Evolutionary conservation across 1,140 invertebrate genomes (phyloP).

Genomic region (Orchestia grillus): DNA sequence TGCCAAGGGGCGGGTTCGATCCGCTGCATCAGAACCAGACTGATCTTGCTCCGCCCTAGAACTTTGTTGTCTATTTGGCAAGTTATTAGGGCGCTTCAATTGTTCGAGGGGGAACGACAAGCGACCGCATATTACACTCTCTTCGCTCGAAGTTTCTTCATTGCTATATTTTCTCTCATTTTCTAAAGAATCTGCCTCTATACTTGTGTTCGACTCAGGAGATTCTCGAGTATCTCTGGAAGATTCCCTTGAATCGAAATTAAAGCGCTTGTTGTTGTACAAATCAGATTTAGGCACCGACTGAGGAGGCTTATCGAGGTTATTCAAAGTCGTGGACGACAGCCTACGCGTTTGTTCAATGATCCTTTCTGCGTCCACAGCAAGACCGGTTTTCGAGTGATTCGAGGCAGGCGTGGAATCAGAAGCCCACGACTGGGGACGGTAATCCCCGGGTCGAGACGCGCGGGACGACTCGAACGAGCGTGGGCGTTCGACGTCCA

Average conservation of each 20-base stretch:
- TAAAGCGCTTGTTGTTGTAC: constrained; percentile 25
- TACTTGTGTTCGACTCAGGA: constrained; percentile 49
- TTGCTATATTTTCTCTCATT: not conserved
- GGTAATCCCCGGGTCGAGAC: constrained; percentile 26
- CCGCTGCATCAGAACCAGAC: constrained; percentile 1
- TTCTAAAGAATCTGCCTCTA: constrained; percentile 34
- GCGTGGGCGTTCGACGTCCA: constrained; percentile 26
- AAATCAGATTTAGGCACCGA: not conserved
- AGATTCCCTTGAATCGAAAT: constrained; percentile 18
- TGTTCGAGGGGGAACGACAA: constrained; percentile 56
- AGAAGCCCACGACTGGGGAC: constrained; percentile 51
- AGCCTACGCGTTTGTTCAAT: constrained; percentile 62
- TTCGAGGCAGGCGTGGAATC: constrained; percentile 57
- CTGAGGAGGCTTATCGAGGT: constrained; percentile 1
- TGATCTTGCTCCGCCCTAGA: constrained; percentile 26
- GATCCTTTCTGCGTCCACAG: constrained; percentile 62
- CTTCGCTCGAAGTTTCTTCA: constrained; percentile 3
- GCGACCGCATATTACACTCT: constrained; percentile 16
- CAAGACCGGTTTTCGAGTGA: constrained; percentile 60
- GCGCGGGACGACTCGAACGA: not conserved
- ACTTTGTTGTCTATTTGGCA: not conserved
- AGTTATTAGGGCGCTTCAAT: constrained; percentile 6
- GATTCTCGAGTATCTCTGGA: constrained; percentile 46
- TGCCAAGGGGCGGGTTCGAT: constrained; percentile 59
- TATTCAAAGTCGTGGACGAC: constrained; percentile 54